Evolutionary conservation across 2,113 vertebrate genomes (phyloP).

Genomic region (Taurulus bubalis): DNA sequence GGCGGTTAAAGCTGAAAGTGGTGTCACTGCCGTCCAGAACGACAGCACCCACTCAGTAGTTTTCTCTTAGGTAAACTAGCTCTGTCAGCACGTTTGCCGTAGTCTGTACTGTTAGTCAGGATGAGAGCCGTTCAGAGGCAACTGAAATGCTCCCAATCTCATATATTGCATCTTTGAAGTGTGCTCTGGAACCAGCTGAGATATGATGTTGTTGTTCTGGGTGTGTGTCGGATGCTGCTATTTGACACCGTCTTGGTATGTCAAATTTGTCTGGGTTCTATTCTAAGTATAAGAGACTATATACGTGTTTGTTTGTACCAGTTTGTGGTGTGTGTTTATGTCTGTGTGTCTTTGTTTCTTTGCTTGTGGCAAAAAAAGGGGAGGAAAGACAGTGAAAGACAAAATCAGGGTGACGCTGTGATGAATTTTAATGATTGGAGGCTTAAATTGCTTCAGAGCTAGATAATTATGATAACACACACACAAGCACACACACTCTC

Average conservation of each 20-base stretch:
- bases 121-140: too few species aligned
- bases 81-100: background rate
- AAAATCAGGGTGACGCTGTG: constrained; percentile 35
- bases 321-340: background rate
- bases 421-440: constrained; percentile 44
- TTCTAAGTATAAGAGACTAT: background rate
- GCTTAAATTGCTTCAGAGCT: constrained; percentile 14
- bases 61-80: background rate
- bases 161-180: background rate
- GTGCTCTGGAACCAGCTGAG: background rate
- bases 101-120: background rate
- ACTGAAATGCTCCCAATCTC: background rate
- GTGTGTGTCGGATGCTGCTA: background rate
- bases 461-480: constrained; percentile 45
- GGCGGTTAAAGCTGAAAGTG: too few species aligned
- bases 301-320: background rate
- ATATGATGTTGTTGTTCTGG: background rate
- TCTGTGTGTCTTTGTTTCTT: constrained; percentile 4
- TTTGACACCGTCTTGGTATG: background rate
- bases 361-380: background rate
- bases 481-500: background rate
- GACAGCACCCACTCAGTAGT: background rate
- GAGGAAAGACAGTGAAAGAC: background rate
- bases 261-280: background rate
- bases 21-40: too few species aligned